Base-by-base conservation (phyloP, 1,140 invertebrate species). In the Lethocerus indicus region DNA sequence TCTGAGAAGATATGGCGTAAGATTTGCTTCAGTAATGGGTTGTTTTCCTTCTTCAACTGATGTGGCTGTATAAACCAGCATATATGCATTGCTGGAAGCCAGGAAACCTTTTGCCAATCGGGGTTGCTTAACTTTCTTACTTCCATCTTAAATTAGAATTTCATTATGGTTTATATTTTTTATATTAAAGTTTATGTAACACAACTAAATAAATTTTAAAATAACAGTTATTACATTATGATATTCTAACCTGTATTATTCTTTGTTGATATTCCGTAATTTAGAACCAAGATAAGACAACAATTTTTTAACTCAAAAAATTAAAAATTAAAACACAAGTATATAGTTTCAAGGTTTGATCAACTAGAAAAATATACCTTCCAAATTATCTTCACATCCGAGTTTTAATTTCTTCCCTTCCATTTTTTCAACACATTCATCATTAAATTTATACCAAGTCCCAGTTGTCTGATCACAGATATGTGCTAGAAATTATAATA, bases 361-460 rank as follows among this genome's bases (percentile, higher is more conserved):
- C 39, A 41, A 20, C 12, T 7, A 24, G n/a, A 44, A n/a, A 23
- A 6, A 48, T 9, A 57, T 58, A 69, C 67, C 64, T 52, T 62
- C 63, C 18, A 64, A 58, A 7, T 73, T 69, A 27, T 73, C 71
- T 56, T 73, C 70, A 21, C 60, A 61, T 4, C 65, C 65, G 9
- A 73, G 59, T 49, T 71, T 68, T 21, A 73, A 59, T 52, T 70
- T 66, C 59, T 69, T 64, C 53, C 73, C 64, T 61, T 73, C 63
- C 57, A 78, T 71, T 60, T 72, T 71, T 47, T 78, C 73, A 23
- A 80, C 75, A 56, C 68, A 69, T 59, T 81, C 78, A 59, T 83
- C 79, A 61, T 80, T 81, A 56, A 81, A 81, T 54, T 76, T 75
- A 57, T 72, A 76, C 77, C 78, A 80, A 46, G 69, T 66, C 4